These are phyloP conservation scores for Peromyscus leucopus DNA, from an alignment of 2,113 vertebrate genomes.

Conservation along the genomic window DNA sequence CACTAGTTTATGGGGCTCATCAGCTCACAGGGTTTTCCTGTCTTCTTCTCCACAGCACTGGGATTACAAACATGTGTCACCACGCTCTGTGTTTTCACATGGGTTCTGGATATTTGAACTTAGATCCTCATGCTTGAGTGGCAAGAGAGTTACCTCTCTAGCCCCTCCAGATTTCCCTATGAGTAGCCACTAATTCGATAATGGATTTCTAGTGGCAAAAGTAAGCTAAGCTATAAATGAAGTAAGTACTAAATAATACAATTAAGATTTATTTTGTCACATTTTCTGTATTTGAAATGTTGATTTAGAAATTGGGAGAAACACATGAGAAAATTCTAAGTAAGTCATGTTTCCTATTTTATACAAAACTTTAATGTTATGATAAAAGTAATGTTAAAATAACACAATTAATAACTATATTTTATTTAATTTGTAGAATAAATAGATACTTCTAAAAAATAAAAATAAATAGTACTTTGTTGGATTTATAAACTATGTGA, in stretches of 20 bases:
- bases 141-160: no score
- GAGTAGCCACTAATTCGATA: background rate
- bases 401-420: background rate
- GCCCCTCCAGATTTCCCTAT: background rate
- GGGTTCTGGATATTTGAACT: background rate
- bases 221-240: background rate
- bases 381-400: slow-evolving; percentile 41
- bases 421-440: slow-evolving; percentile 29
- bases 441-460: background rate
- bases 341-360: background rate
- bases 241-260: slow-evolving; percentile 15
- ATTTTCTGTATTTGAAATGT: slow-evolving; percentile 41
- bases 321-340: background rate
- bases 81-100: background rate
- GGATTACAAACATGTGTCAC: background rate
- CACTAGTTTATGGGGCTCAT: background rate
- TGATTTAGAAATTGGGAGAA: slow-evolving; percentile 53
- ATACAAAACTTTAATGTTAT: slow-evolving; percentile 35
- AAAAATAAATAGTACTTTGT: slow-evolving; percentile 12
- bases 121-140: background rate
- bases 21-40: background rate
- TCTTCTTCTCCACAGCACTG: background rate
- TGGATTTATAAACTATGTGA: background rate
- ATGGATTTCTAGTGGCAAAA: background rate
- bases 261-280: background rate